Evolutionary conservation across 2,113 vertebrate species (phyloP).

Genomic region (Prochilodus magdalenae): DNA sequence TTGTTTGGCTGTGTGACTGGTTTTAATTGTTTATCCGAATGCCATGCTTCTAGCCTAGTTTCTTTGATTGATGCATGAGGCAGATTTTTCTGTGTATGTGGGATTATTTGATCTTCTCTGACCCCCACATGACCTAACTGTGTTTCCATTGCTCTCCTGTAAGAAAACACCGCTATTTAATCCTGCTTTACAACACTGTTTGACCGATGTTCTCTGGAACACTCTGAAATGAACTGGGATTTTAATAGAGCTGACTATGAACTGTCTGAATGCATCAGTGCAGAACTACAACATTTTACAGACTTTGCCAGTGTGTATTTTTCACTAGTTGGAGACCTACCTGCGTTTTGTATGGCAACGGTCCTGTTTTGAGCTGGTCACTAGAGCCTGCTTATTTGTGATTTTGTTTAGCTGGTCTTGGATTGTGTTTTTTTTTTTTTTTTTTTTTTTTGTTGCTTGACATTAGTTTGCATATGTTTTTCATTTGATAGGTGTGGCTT

Average conservation of each 20-base stretch:
- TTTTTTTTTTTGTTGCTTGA: too few species aligned
- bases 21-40: not conserved
- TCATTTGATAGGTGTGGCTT: too few species aligned
- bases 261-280: not conserved
- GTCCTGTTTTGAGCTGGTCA: too few species aligned
- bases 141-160: constrained; percentile 2
- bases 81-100: not conserved
- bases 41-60: not conserved
- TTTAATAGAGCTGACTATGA: not conserved
- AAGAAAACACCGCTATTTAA: not conserved
- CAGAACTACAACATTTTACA: not conserved
- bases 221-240: not conserved
- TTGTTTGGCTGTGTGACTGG: not conserved
- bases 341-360: not conserved
- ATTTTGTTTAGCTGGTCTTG: too few species aligned
- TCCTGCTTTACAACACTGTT: not conserved
- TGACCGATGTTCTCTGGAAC: not conserved
- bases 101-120: not conserved
- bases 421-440: too few species aligned
- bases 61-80: not conserved
- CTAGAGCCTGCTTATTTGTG: too few species aligned
- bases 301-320: too few species aligned
- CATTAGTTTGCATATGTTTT: too few species aligned
- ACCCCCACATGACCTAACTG: not conserved
- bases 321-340: not conserved